Base-by-base conservation (phyloP, 1,140 invertebrate species). In the Caenorhabditis inopinata region DNA sequence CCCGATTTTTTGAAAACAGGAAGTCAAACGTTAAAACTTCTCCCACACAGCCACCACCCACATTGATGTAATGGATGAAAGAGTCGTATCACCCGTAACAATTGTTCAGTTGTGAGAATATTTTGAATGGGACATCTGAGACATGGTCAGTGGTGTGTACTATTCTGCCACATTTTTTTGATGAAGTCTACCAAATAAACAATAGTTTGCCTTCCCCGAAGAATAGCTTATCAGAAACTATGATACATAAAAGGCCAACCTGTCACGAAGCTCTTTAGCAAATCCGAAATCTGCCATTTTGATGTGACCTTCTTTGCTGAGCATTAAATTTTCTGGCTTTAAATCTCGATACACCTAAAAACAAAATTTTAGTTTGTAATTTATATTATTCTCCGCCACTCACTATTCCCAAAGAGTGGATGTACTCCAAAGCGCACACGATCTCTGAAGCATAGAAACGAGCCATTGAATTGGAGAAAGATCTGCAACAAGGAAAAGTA, bases 211-310 rank as follows among this genome's bases (percentile, higher is more conserved):
- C n/a, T n/a, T n/a, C n/a, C n/a, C n/a, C n/a, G n/a, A n/a, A n/a
- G n/a, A n/a, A n/a, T n/a, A n/a, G n/a, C n/a, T n/a, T n/a, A n/a
- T n/a, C n/a, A n/a, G n/a, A n/a, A n/a, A n/a, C n/a, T n/a, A n/a
- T n/a, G n/a, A n/a, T n/a, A n/a, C n/a, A n/a, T n/a, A n/a, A n/a
- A n/a, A n/a, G n/a, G n/a, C n/a, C n/a, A n/a, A 88, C 87, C 84
- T 85, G 29, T 97, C 95, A 7, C 92, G 92, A 21, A 98, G 89
- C 86, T 94, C 94, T 90, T 98, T 98, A 7, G 96, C 95, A 89
- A 98, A 98, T 42, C 96, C 96, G 90, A 98, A 98, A 90, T 98
- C 96, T 14, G 95, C 97, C 76, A 98, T 95, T 90, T 97, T 97
- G 79, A 98, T 90, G 89, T 98, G 96, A 0, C 96, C 96, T 84